Conservation (phyloP, 1,140 invertebrate species). For the Trichonephila clavipes region DNA sequence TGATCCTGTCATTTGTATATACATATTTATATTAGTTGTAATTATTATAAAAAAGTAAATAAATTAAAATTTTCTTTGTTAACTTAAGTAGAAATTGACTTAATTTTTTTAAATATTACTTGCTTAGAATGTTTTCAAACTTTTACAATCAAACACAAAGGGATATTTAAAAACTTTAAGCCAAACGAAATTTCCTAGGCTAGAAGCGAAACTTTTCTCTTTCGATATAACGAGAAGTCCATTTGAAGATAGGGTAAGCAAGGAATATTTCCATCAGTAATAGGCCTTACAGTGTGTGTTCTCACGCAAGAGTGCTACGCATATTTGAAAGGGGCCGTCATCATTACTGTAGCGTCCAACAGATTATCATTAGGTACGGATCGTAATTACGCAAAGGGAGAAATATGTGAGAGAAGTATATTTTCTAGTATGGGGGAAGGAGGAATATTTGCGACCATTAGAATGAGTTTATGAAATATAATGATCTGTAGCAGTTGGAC, state of each 20-base stretch:
- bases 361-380: constrained; percentile 9
- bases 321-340: not conserved
- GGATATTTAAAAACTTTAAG: not conserved
- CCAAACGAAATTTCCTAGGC: not conserved
- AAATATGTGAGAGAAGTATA: not conserved
- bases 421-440: not conserved
- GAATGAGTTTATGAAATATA: not conserved
- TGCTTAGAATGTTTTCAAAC: not conserved
- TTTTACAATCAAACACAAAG: not conserved
- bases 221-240: not conserved
- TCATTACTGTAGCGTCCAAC: constrained; percentile 13
- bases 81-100: too few relatives aligned
- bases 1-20: too few relatives aligned
- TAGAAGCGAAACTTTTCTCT: not conserved
- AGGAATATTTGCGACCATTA: not conserved
- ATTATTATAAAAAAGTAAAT: too few relatives aligned
- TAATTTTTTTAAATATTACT: too few relatives aligned
- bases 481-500: not conserved
- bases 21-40: too few relatives aligned
- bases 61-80: too few relatives aligned
- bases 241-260: not conserved
- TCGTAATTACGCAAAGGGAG: not conserved
- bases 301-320: constrained; percentile 24
- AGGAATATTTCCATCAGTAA: not conserved
- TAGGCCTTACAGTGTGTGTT: not conserved